Evolutionary conservation across 2,797 vertebrate genomes (phyloP), one percentile per base, ranked within the genome.

Genomic region (Anabacerthia variegaticeps): DNA sequence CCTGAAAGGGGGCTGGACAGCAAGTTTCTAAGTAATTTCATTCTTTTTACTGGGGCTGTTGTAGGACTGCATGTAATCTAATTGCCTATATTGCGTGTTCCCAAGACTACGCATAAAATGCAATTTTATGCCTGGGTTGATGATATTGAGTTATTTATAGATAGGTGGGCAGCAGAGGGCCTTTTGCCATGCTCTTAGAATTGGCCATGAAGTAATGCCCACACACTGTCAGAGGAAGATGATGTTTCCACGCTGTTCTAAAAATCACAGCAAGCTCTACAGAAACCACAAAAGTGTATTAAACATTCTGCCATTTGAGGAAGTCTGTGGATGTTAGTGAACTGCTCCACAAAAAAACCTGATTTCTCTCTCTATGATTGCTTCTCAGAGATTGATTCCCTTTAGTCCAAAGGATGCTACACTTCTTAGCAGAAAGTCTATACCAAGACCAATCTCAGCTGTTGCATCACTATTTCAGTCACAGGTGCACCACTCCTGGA

Each of bases 21-120:
- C 27, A 92, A 85, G 67, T 85, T 89, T 89, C 63, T 41, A 78
- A 66, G 68, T 96, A 91, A 98, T 94, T 92, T 93, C 65, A 96
- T 97, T 97, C 91, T 63, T 74, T 89, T 71, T 85, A 91, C 67
- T 84, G 49, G 36, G 69, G 94, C 72, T 46, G 19, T 54, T 90
- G n/a, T 87, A 90, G 69, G 72, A 92, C 72, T 81, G 77, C 58
- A 80, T 26, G 32, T 94, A 96, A 96, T 94, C 80, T 48, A 87
- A 91, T 95, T 93, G 58, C 65, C 43, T 68, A 23, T 26, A 46
- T 89, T 89, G 26, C 39, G 27, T 79, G 44, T 82, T 96, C 80
- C 46, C 84, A 89, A 84, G 89, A 74, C 71, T 71, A 91, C 62
- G 28, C 56, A 85, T 87, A 94, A 96, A 96, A 92, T 54, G 62